phyloP scores from a whole-genome alignment of 2,113 vertebrate genomes.

The Nesoenas mayeri region DNA sequence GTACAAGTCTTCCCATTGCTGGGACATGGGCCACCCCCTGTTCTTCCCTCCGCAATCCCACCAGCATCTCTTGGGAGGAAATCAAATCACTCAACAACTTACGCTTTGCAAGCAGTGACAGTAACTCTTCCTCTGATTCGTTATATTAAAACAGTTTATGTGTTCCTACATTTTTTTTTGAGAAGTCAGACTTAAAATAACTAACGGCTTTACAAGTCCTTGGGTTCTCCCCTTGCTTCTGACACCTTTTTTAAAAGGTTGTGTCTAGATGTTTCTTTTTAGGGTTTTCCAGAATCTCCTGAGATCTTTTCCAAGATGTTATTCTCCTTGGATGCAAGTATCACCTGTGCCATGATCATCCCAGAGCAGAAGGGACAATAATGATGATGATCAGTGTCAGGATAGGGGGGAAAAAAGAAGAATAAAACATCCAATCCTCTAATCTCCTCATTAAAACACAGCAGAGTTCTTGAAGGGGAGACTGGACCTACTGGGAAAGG shows the following conservation, averaged over 20 bases:
- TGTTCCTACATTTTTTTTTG: not conserved
- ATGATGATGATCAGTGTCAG: not conserved
- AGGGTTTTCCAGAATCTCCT: not conserved
- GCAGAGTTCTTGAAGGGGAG: not conserved
- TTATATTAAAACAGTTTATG: not conserved
- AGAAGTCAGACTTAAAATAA: not conserved
- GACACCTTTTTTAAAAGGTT: not conserved
- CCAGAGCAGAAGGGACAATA: not conserved
- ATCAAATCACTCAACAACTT: not conserved
- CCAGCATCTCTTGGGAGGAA: not conserved
- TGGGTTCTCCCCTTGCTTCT: not conserved
- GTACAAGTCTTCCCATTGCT: not conserved
- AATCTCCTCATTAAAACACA: not conserved
- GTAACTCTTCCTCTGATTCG: not conserved
- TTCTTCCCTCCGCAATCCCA: not conserved
- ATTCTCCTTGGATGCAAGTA: not conserved
- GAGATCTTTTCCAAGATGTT: not conserved
- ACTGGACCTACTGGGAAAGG: not conserved
- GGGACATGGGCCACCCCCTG: not conserved
- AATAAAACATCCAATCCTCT: not conserved
- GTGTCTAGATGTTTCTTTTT: not conserved
- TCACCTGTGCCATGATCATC: no score
- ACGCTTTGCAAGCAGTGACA: not conserved
- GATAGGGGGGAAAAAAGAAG: fast-evolving
- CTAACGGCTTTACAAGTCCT: not conserved